Base-by-base conservation (phyloP, 2,888 invertebrate genomes). In the Horisme vitalbata region DNA sequence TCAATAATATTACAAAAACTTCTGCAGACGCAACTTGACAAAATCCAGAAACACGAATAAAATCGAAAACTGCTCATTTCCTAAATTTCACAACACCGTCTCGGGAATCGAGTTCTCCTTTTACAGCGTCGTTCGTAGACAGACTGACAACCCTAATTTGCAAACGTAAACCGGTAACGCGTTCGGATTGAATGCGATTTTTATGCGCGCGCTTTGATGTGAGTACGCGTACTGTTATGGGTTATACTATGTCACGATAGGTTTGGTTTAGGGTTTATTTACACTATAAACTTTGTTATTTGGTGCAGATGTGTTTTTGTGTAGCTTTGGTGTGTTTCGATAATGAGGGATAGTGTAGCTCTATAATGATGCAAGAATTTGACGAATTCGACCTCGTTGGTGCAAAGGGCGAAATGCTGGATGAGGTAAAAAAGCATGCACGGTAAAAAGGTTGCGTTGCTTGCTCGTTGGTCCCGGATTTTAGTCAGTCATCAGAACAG, bases 131-230 rank as follows among this genome's bases (percentile, higher is more conserved):
- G 39, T 55, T 44, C 18, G 20, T 14, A 12, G n/a, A 32, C 18
- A 24, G 27, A 15, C 12, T 45, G 45, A 49, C 47, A 48, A 31
- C 31, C 43, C 55, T 51, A 39, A 52, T 55, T 45, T 48, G 45
- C 36, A 34, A 46, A 32, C 38, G 45, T 47, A 44, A 46, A 49
- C 28, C 33, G 24, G 20, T 36, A 35, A 38, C 39, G 26, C 32
- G 24, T 7, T 12, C 11, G 34, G 46, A 52, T 45, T 45, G 30
- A 52, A 50, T 36, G 14, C 47, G 36, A 21, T 30, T 51, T 56
- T 55, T 52, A 51, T 43, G 43, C 21, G 30, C 31, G 24, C 30
- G 15, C 31, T 38, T 51, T 46, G 46, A 46, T 51, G 51, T 23
- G 20, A 47, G 38, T 26, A 9, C 14, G 11, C 36, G 23, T 43